A percentile compares a stretch with the other conserved stretches of the same genome.
Conservation (phyloP, 2,113 vertebrate species). For the Potamarius usumacintae region DNA sequence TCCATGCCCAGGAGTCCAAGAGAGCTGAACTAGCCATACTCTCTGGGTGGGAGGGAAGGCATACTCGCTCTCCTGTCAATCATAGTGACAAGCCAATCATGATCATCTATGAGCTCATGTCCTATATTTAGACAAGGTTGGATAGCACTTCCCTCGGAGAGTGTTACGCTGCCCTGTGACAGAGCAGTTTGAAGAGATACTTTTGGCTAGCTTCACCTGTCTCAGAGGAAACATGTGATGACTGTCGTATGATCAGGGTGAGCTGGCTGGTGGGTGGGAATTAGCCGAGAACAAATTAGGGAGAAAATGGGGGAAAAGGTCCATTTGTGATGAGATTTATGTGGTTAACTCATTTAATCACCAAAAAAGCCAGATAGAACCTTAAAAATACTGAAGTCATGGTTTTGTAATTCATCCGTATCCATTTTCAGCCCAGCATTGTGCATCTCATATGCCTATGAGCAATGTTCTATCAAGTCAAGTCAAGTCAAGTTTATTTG, state of each 20-base stretch:
- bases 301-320: not conserved
- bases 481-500: no score
- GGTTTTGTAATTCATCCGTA: conserved; percentile 43
- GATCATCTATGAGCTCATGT: not conserved
- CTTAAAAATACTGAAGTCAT: not conserved
- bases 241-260: not conserved
- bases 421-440: conserved; percentile 47
- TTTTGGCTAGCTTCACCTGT: not conserved
- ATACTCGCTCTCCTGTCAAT: not conserved
- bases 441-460: conserved; percentile 17
- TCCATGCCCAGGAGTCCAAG: no score
- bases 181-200: not conserved
- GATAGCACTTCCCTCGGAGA: not conserved
- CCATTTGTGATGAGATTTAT: not conserved
- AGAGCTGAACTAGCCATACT: no score
- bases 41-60: no score
- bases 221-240: not conserved
- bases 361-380: not conserved
- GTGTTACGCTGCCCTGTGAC: not conserved
- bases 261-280: not conserved
- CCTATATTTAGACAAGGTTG: not conserved
- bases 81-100: not conserved
- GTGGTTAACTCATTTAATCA: not conserved
- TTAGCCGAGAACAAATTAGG: not conserved
- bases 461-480: conserved; percentile 26